Evolutionary conservation across 2,888 invertebrate species (phyloP), one percentile per base, ranked within the genome.

Genomic region (Neoascia interrupta): DNA sequence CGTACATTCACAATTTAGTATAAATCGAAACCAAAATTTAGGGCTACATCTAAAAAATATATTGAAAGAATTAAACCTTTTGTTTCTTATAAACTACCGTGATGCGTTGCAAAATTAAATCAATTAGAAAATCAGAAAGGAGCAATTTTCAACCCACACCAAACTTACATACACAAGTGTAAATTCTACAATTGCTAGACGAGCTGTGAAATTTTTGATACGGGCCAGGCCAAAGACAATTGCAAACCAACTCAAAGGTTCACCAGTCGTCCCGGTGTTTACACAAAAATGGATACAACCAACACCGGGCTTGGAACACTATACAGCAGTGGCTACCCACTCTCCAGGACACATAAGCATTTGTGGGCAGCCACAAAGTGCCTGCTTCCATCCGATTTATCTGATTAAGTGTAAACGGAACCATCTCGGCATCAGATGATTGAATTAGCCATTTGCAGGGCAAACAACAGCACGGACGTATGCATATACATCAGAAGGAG

Each of bases 361-460:
- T 81, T 82, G 80, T 79, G 82, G 82, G 80, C 70, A 81, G 68
- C 82, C 82, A 81, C 82, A 82, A 82, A 82, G 82, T 81, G 82
- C 82, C 81, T 82, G 82, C 82, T 81, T 75, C 75, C 81, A 81
- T 81, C 80, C 66, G 80, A 80, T 80, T 80, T 83, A 82, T 83
- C 82, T 82, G 82, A 82, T 82, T 82, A 82, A 83, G 82, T 82
- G 81, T 81, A 82, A 82, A 82, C 82, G 82, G 82, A 83, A 83
- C 80, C 79, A 79, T 79, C 79, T 79, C 79, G 66, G 79, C 79
- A 73, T 79, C 79, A 83, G 84, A 84, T 85, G 86, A 86, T 86
- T 86, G 86, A 86, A 86, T 86, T 86, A 86, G 86, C 83, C 85
- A 86, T 86, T 86, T 86, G 79, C 66, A 81, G 70, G 69, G 72